Conservation (phyloP, 2,888 invertebrate genomes). For the Caenorhabditis becei region DNA sequence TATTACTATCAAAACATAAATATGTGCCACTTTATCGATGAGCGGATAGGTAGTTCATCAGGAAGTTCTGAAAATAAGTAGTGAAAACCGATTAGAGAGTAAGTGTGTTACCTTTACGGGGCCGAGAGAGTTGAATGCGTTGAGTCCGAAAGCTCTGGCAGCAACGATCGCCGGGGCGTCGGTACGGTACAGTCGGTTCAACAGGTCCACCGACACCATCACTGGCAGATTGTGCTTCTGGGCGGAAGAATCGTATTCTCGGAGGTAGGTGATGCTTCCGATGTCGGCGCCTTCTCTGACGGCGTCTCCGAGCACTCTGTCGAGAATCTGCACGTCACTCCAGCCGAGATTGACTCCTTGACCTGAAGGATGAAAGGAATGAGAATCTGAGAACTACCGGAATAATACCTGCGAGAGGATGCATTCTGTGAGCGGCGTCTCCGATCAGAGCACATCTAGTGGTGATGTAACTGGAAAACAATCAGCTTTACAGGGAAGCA, state of each 20-base stretch:
- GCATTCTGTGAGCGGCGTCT: constrained; percentile 87
- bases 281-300: constrained; percentile 88
- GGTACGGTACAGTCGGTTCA: constrained; percentile 66
- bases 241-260: constrained; percentile 90
- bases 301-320: constrained; percentile 87
- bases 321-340: constrained; percentile 90
- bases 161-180: constrained; percentile 76
- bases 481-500: neutral
- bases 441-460: constrained; percentile 91
- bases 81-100: neutral
- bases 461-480: constrained; percentile 86
- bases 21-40: no score
- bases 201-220: constrained; percentile 84
- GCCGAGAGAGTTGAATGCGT: constrained; percentile 61
- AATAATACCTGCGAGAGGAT: constrained; percentile 88
- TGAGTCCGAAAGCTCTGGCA: constrained; percentile 78
- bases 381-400: neutral
- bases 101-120: constrained; percentile 46
- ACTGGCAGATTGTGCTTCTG: constrained; percentile 92
- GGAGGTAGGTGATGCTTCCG: constrained; percentile 87
- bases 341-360: constrained; percentile 98
- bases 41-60: constrained; percentile 58
- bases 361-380: constrained; percentile 83
- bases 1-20: no score
- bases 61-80: constrained; percentile 20